Evolutionary conservation across 2,797 vertebrate species (phyloP).

Genomic region (Chelidonichthys spinosus): DNA sequence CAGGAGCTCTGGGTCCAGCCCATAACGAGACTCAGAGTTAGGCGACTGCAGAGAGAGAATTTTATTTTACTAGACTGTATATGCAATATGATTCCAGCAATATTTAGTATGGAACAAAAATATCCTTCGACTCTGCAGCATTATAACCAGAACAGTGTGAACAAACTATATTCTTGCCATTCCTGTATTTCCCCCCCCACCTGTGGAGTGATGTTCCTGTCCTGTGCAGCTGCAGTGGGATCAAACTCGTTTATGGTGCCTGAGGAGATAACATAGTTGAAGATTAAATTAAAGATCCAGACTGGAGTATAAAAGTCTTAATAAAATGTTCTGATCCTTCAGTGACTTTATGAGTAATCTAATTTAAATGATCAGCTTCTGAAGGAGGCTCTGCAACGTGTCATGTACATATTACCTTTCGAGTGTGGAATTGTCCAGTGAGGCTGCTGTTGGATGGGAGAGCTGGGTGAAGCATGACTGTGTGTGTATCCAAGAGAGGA

Average conservation of each 20-base stretch:
- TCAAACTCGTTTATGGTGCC: slow-evolving; percentile 61
- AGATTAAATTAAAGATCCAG: neutral
- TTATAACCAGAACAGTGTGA: neutral
- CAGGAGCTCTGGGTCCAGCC: slow-evolving; percentile 83
- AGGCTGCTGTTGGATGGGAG: slow-evolving; percentile 63
- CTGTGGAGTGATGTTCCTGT: slow-evolving; percentile 50
- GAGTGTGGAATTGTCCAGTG: slow-evolving; percentile 46
- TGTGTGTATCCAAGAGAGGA: slow-evolving; percentile 1
- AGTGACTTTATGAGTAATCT: neutral
- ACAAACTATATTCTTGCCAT: neutral
- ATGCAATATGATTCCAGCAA: neutral
- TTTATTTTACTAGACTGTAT: neutral
- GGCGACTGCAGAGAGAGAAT: slow-evolving; percentile 57
- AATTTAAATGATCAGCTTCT: neutral
- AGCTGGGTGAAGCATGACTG: neutral
- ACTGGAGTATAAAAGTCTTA: neutral
- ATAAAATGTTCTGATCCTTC: neutral
- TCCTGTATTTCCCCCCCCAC: slow-evolving; percentile 55
- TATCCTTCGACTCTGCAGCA: neutral
- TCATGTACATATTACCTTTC: slow-evolving; percentile 44
- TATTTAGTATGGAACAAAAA: neutral
- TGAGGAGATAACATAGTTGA: slow-evolving; percentile 43
- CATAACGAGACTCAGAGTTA: slow-evolving; percentile 82
- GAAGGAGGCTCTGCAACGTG: neutral
- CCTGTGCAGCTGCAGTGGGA: slow-evolving; percentile 37